A percentile compares a stretch with the other conserved stretches of the same genome.
These are phyloP conservation scores for Polypterus bichir DNA, from an alignment of 2,113 vertebrate genomes.

Conservation along the genomic window DNA sequence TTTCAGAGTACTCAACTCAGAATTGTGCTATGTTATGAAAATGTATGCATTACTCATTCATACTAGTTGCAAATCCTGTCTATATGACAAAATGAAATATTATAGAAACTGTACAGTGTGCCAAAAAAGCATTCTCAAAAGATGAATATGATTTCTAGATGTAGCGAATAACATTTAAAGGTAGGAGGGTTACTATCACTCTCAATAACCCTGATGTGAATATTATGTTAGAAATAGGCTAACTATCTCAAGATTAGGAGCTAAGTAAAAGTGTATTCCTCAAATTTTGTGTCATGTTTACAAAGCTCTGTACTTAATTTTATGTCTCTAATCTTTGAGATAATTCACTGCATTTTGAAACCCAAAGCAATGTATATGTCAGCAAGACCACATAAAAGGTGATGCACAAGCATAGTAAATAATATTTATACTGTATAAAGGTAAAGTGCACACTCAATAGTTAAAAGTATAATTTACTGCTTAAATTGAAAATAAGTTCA, in stretches of 20 bases:
- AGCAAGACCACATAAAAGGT: too few relatives aligned
- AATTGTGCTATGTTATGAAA: background rate
- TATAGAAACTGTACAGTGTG: conserved; percentile 1
- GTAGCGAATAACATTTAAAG: background rate
- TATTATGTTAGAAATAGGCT: conserved; percentile 9
- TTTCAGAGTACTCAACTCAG: too few relatives aligned
- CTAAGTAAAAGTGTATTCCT: conserved; percentile 5
- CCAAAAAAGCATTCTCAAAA: background rate
- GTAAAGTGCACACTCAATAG: too few relatives aligned
- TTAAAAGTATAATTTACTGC: too few relatives aligned
- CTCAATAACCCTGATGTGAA: conserved; percentile 2
- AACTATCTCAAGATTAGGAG: conserved; percentile 5
- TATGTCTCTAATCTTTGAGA: too few relatives aligned
- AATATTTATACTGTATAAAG: too few relatives aligned
- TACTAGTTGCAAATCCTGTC: background rate
- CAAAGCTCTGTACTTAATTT: too few relatives aligned
- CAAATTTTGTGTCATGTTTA: too few relatives aligned
- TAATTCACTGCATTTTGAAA: too few relatives aligned
- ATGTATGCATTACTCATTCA: background rate
- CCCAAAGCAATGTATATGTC: too few relatives aligned
- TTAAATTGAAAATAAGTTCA: too few relatives aligned
- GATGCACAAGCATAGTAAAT: too few relatives aligned
- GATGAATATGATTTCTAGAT: conserved; percentile 3
- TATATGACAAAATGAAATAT: conserved; percentile 3
- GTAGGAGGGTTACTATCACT: conserved; percentile 1